Percentiles rank a stretch among this genome's conserved stretches.
Conservation (phyloP, 1,140 invertebrate species). For the Drosophila ironensis region DNA sequence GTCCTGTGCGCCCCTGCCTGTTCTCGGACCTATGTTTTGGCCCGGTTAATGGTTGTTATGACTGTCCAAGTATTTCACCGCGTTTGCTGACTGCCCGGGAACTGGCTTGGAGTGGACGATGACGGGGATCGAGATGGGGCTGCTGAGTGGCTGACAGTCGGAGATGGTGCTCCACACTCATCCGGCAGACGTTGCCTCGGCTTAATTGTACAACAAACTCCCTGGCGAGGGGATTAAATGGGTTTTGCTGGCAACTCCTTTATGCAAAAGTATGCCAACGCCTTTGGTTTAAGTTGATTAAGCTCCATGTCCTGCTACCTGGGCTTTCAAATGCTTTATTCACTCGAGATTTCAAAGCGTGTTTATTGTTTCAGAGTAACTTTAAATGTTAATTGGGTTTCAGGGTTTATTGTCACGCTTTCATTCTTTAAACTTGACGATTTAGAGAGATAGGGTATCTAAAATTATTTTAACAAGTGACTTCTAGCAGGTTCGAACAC, state of each 20-base stretch:
- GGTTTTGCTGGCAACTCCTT: constrained; percentile 14
- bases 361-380: background rate
- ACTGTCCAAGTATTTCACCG: constrained; percentile 46
- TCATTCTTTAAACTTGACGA: too few relatives aligned
- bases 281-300: constrained; percentile 1
- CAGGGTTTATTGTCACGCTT: too few relatives aligned
- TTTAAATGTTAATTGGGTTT: background rate
- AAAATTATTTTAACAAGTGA: too few relatives aligned
- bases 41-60: constrained; percentile 52
- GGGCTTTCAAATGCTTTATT: background rate
- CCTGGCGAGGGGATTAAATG: constrained; percentile 18
- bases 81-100: constrained; percentile 31
- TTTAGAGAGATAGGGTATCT: too few relatives aligned
- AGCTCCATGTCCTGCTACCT: constrained; percentile 8
- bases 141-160: constrained; percentile 16
- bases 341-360: constrained; percentile 1
- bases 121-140: background rate
- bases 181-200: background rate
- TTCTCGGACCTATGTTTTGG: constrained; percentile 27
- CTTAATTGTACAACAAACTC: constrained; percentile 29
- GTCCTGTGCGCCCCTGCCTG: constrained; percentile 11
- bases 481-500: too few relatives aligned
- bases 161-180: constrained; percentile 8
- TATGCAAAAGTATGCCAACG: constrained; percentile 1
- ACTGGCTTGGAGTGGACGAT: background rate